Base-by-base conservation (phyloP, 2,888 invertebrate genomes). In the Cerastoderma edule region DNA sequence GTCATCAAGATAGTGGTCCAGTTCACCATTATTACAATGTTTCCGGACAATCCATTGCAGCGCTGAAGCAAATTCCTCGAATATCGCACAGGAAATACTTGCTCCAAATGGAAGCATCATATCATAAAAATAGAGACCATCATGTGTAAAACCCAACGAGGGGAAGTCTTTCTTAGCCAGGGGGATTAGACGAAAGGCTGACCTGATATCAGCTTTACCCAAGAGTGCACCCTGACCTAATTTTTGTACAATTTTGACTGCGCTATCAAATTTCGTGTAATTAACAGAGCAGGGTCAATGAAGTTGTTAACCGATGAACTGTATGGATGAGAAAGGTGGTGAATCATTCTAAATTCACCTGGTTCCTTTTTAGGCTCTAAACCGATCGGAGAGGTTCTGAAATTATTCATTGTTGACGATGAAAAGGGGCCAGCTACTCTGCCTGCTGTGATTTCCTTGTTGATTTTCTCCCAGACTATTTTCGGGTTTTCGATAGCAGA, bases 191-290 rank as follows among this genome's bases (percentile, higher is more conserved):
- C 67, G 35, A 32, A 77, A 77, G 16, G 71, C 78, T 0, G 39
- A 63, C 19, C 44, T 33, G 2, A 77, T 35, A 32, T 72, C 73
- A n/a, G 63, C 24, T 50, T 65, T 65, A 2, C 10, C 65, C 22
- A 65, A 3, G 6, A 48, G 27, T 46, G 46, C 44, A 2, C 48
- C 65, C 32, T 30, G 24, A 16, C 78, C 78, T 28, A 78, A 16
- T 5, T 68, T 57, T 35, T 78, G 78, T 22, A 75, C 63, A 56
- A 79, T 72, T 6, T 67, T 44, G n/a, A 75, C 67, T 33, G 79
- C 79, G 16, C 66, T 60, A 35, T 79, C 75, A 65, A 79, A 75
- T 3, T 48, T 50, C 2, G 79, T 69, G 35, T 76, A 80, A n/a
- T 68, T 64, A 8, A 80, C 79, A 3, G 70, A 67, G 60, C 22